Percentiles rank a stretch among this genome's conserved stretches.
Evolutionary conservation across 2,113 vertebrate genomes (phyloP).

Genomic region (Corynorhinus townsendii): DNA sequence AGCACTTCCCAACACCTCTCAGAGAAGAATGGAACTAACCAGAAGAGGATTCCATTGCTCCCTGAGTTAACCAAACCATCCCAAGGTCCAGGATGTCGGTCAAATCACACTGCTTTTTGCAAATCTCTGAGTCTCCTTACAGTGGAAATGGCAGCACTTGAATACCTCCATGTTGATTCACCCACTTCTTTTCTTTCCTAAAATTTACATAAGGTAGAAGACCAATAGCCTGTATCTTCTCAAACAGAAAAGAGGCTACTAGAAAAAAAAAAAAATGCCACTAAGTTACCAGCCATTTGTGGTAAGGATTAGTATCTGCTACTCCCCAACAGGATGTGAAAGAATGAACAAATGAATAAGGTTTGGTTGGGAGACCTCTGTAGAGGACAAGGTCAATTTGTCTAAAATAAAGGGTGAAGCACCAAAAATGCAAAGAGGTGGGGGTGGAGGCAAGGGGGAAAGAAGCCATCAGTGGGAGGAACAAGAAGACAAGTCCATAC

Average conservation of each 20-base stretch:
- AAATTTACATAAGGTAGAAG: not conserved
- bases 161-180: not conserved
- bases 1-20: not conserved
- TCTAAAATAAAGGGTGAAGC: not conserved
- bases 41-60: too few relatives aligned
- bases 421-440: not conserved
- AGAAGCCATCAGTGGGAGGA: accelerated
- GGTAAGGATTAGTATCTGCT: not conserved
- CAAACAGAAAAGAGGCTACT: not conserved
- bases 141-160: accelerated
- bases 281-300: not conserved
- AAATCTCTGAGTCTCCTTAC: not conserved
- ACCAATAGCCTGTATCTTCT: not conserved
- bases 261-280: not conserved
- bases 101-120: not conserved
- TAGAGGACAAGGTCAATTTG: not conserved
- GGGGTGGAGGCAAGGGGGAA: too few relatives aligned
- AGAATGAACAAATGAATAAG: not conserved
- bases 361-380: not conserved
- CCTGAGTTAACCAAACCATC: too few relatives aligned
- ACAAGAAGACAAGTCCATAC: not conserved
- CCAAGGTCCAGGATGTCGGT: not conserved
- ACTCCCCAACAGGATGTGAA: not conserved
- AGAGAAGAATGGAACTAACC: not conserved
- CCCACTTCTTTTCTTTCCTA: not conserved